Evolutionary conservation across 2,797 vertebrate genomes (phyloP).

Genomic region (Betta splendens): DNA sequence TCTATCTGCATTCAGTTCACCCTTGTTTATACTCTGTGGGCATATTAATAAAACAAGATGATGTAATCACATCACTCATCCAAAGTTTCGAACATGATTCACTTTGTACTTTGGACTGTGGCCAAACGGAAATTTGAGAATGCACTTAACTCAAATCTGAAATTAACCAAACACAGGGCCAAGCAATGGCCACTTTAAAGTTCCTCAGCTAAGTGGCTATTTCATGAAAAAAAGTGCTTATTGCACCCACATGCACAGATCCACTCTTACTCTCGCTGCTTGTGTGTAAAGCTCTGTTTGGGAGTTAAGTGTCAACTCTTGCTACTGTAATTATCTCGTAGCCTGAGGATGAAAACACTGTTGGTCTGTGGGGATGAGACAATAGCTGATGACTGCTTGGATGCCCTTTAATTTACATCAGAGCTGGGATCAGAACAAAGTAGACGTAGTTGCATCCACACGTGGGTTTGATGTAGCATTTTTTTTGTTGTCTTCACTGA

Average conservation of each 20-base stretch:
- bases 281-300: constrained; percentile 19
- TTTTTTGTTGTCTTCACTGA: neutral
- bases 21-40: constrained; percentile 5
- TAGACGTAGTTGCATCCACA: neutral
- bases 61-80: constrained; percentile 1
- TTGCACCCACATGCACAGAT: constrained; percentile 16
- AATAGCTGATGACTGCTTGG: constrained; percentile 41
- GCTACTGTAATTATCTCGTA: constrained; percentile 50
- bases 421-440: constrained; percentile 1
- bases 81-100: constrained; percentile 9
- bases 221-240: constrained; percentile 32
- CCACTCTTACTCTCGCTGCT: constrained; percentile 9
- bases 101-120: constrained; percentile 10
- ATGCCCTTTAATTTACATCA: constrained; percentile 28
- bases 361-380: constrained; percentile 40
- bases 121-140: constrained; percentile 45
- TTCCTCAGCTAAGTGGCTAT: constrained; percentile 17
- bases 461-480: neutral
- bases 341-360: constrained; percentile 29
- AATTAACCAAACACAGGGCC: constrained; percentile 37
- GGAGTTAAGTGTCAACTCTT: constrained; percentile 28
- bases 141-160: constrained; percentile 26
- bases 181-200: constrained; percentile 28
- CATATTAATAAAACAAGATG: constrained; percentile 11
- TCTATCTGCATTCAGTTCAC: neutral